Percentiles rank a stretch among this genome's conserved stretches.
phyloP scores from a whole-genome alignment of 2,113 vertebrate genomes.

The Egretta garzetta region DNA sequence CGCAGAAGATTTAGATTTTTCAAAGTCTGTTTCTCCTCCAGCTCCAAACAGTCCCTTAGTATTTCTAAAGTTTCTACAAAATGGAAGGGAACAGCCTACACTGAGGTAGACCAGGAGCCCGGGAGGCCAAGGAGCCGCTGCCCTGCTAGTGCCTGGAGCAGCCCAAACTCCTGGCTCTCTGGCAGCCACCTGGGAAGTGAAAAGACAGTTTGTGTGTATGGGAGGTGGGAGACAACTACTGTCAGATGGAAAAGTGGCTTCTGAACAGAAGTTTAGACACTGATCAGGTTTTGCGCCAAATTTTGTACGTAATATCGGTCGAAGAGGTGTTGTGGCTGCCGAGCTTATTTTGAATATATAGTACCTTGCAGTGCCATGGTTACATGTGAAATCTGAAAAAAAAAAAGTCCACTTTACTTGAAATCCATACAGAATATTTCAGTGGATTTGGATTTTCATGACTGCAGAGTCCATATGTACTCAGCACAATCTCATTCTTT shows the following conservation, averaged over 20 bases:
- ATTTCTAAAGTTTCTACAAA: neutral
- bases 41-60: neutral
- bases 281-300: neutral
- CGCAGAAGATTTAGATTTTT: neutral
- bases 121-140: neutral
- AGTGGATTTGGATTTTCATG: neutral
- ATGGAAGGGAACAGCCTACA: neutral
- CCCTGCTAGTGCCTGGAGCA: accelerated
- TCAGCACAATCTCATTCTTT: neutral
- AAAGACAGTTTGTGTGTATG: neutral
- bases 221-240: neutral
- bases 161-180: neutral
- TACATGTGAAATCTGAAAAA: neutral
- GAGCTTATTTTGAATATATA: neutral
- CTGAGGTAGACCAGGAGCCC: neutral
- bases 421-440: neutral
- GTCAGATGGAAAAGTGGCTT: neutral
- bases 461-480: neutral
- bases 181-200: accelerated
- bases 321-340: neutral
- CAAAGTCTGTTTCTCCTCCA: neutral
- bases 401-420: neutral
- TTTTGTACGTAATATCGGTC: neutral
- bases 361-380: neutral
- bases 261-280: neutral